Percentiles rank a stretch among this genome's conserved stretches.
Evolutionary conservation across 2,797 vertebrate genomes (phyloP).

Genomic region (Florisuga fusca): DNA sequence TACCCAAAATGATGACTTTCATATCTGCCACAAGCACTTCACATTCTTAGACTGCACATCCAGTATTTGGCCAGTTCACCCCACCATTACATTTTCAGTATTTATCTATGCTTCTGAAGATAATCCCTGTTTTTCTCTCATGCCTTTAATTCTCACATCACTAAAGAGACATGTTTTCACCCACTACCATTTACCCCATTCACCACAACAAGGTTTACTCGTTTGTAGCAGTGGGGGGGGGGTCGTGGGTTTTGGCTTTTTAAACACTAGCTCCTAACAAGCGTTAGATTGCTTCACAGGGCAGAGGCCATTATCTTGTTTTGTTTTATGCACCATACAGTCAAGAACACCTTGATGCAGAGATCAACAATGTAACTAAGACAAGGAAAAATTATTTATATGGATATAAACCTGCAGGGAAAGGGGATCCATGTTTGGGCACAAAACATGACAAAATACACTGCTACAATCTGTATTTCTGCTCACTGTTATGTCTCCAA

Average conservation of each 20-base stretch:
- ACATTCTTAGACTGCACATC: background rate
- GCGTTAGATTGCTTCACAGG: rapidly evolving
- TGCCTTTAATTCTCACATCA: background rate
- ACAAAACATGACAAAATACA: background rate
- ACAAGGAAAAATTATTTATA: rapidly evolving
- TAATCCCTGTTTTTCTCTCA: background rate
- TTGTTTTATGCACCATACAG: background rate
- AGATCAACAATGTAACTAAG: background rate
- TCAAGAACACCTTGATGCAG: background rate
- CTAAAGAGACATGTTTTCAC: background rate
- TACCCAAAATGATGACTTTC: background rate
- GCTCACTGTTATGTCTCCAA: background rate
- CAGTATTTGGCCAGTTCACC: background rate
- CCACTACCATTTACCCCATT: background rate
- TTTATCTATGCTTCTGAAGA: background rate
- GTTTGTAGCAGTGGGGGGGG: no score
- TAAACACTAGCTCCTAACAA: background rate
- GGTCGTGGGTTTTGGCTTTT: background rate
- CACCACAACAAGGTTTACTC: background rate
- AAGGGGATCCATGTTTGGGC: background rate
- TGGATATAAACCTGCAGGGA: background rate
- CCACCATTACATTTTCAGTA: background rate
- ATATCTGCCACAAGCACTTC: background rate
- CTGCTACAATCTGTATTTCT: background rate
- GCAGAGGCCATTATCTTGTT: constrained; percentile 25